Evolutionary conservation across 2,113 vertebrate genomes (phyloP).

Genomic region (Bos javanicus): DNA sequence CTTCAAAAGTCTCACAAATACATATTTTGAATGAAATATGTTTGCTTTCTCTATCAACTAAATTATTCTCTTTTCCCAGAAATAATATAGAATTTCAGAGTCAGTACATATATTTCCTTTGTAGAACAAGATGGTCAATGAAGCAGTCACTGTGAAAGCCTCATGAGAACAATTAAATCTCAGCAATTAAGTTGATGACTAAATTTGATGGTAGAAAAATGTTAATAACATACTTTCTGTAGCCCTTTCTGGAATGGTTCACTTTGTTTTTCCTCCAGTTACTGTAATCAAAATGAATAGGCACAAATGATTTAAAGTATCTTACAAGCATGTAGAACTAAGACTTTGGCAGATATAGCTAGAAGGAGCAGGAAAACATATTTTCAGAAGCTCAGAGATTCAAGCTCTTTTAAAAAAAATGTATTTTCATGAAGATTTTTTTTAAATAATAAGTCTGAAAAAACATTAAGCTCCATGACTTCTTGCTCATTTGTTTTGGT

Average conservation of each 20-base stretch:
- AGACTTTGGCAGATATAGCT: not conserved
- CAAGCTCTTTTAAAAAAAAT: not conserved
- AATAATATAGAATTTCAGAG: slow-evolving; percentile 12
- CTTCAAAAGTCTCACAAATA: not conserved
- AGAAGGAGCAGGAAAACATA: not conserved
- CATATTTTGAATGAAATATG: not conserved
- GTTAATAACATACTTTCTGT: slow-evolving; percentile 41
- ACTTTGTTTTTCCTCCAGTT: not conserved
- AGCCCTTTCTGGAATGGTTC: slow-evolving; percentile 26
- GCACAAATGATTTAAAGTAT: slow-evolving; percentile 18
- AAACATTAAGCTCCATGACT: not conserved
- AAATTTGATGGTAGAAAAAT: slow-evolving; percentile 43
- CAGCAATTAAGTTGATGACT: slow-evolving; percentile 49
- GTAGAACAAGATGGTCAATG: slow-evolving; percentile 41
- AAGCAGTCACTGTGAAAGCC: slow-evolving; percentile 36
- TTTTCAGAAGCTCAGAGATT: not conserved
- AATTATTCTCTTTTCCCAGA: not conserved
- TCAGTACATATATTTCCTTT: slow-evolving; percentile 5
- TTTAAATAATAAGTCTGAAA: not conserved
- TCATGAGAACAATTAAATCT: slow-evolving; percentile 62
- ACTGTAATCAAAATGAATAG: slow-evolving; percentile 16
- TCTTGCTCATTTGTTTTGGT: not conserved
- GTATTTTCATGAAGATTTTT: not conserved
- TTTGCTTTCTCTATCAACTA: not conserved
- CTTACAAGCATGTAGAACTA: not conserved